Evolutionary conservation across 2,888 invertebrate genomes (phyloP).

Genomic region (Trachelus tabidus): DNA sequence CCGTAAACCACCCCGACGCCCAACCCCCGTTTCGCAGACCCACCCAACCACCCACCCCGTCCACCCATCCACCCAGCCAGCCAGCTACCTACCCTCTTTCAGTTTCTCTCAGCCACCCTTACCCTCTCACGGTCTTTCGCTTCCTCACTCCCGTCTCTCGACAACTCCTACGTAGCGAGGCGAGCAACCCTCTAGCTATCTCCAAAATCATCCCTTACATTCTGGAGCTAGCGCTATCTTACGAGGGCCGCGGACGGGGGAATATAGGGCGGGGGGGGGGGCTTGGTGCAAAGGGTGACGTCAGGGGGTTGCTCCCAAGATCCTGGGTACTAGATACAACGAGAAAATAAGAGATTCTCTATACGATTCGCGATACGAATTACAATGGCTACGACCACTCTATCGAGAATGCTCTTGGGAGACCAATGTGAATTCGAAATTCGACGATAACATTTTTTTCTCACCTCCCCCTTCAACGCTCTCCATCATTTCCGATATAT

Average conservation of each 20-base stretch:
- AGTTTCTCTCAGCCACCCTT: constrained; percentile 44
- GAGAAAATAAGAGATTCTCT: constrained; percentile 56
- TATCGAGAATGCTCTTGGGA: neutral
- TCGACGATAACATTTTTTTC: neutral
- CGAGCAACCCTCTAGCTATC: constrained; percentile 63
- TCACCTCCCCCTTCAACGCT: neutral
- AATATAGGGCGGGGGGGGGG: constrained; percentile 16
- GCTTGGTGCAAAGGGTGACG: constrained; percentile 26
- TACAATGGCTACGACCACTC: constrained; percentile 41
- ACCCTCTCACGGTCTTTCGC: constrained; percentile 47
- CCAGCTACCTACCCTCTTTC: constrained; percentile 33
- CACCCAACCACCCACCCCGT: constrained; percentile 28
- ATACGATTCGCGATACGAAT: constrained; percentile 50
- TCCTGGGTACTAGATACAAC: constrained; percentile 37
- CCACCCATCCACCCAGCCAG: constrained; percentile 23
- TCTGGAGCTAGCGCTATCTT: constrained; percentile 47
- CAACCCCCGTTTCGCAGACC: constrained; percentile 41
- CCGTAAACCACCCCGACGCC: constrained; percentile 37
- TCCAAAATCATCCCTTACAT: constrained; percentile 66
- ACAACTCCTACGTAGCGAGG: constrained; percentile 58
- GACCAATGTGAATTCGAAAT: neutral
- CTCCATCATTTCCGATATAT: neutral
- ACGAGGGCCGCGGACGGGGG: constrained; percentile 32
- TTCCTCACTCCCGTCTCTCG: constrained; percentile 46
- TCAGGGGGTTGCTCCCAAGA: neutral